Evolutionary conservation across 1,140 invertebrate genomes (phyloP), one percentile per base, ranked within the genome.

Genomic region (Bombus picipes): DNA sequence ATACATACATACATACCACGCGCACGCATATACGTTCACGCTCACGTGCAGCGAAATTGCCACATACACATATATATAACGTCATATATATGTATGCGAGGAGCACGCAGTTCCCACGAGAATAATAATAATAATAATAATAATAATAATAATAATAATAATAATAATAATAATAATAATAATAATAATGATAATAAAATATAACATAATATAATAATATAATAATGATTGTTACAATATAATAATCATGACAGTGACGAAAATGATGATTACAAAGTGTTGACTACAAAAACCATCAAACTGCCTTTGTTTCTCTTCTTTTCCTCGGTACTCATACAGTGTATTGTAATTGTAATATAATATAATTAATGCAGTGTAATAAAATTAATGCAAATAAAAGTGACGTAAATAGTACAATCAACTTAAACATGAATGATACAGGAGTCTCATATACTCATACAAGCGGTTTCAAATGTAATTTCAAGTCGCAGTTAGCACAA

Each of bases 391-490:
- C 91, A 93, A 94, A 92, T 91, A 94, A 78, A 92, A 92, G 82
- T 91, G 88, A 88, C 87, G 91, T 93, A 93, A 93, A 92, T 92
- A 89, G 89, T 94, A 94, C 92, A 94, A 90, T 92, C 71, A 92
- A 92, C 88, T 90, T 91, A 92, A 92, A 91, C 70, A 80, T 92
- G 89, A 90, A 89, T 88, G 81, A 91, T 92, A 91, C 90, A 87
- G 88, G 86, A 89, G 79, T 90, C 73, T 91, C 77, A 91, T 83
- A 77, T 83, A 77, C 87, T 92, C 89, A 81, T 92, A 92, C 89
- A 94, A 90, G 76, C 84, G 90, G 90, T 86, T 90, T 90, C 76
- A 72, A 86, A 87, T 85, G 77, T 88, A 87, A 90, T 88, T 88
- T 76, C 78, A 88, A 93, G 89, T 92, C 90, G 88, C 83, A 89